Base-by-base conservation (phyloP, 1,140 invertebrate species). In the Drosophila lacertosa region DNA sequence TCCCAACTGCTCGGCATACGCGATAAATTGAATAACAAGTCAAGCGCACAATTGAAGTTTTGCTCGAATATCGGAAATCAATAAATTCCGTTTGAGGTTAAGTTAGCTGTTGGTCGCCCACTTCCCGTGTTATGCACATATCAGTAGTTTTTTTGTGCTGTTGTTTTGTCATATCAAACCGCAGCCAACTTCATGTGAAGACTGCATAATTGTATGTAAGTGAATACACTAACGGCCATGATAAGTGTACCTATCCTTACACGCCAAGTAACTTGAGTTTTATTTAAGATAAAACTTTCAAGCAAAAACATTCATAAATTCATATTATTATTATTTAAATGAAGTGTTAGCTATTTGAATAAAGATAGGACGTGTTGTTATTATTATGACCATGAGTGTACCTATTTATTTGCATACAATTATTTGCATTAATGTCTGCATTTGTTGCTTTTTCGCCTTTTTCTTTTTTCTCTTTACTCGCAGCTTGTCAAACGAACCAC, bases 321-420 rank as follows among this genome's bases (percentile, higher is more conserved):
- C 6, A 7, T 29, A 29, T 29, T 29, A 29, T 29, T 9, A 9
- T 22, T 22, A 7, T 29, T 29, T 29, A 0, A 7, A 29, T 9
- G 9, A 29, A 7, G 9, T 29, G 0, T 26, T 6, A 9, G 0
- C 2, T 29, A 7, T 29, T 29, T 29, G 6, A 29, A 2, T 7
- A 29, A 29, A 6, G 7, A 29, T 7, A 7, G 1, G 7, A 29
- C 26, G 26, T 29, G 7, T 29, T 7, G 1, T 2, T 29, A 29
- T 29, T 29, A 29, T 29, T 29, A 29, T 29, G 26, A 29, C 26
- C 2, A 5, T 6, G 9, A 29, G 26, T 22, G 3, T 40, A 39
- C 54, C 40, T 51, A 50, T 55, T 64, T 60, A 63, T 69, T 69
- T 69, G 47, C 65, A 68, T 54, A 18, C 29, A 53, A 68, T 62